A percentile compares a stretch with the other conserved stretches of the same genome.
Conservation (phyloP, 2,113 vertebrate species). For the Eulemur rufifrons region DNA sequence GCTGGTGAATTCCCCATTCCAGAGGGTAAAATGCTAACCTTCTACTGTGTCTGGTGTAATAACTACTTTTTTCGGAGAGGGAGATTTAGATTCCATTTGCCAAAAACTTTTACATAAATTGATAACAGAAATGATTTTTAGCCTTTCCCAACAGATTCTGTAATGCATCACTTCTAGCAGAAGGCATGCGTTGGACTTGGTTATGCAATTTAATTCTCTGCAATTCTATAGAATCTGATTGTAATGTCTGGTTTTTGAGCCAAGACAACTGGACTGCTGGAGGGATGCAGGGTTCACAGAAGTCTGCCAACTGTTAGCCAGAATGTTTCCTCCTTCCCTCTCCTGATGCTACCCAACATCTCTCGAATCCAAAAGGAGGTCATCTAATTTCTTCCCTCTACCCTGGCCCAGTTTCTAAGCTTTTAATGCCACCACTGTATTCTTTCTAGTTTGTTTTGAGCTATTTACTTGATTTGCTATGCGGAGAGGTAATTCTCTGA, state of each 20-base stretch:
- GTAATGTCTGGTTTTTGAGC: constrained; percentile 54
- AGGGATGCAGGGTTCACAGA: neutral
- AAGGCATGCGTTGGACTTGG: constrained; percentile 7
- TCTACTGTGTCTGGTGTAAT: neutral
- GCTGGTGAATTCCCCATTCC: constrained; percentile 2
- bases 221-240: constrained; percentile 35
- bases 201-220: constrained; percentile 41
- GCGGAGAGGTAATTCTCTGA: constrained; percentile 31
- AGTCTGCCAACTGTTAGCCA: neutral
- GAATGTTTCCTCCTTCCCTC: neutral
- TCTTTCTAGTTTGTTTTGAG: constrained; percentile 43
- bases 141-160: constrained; percentile 11
- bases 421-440: neutral
- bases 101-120: constrained; percentile 51
- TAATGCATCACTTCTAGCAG: constrained; percentile 32
- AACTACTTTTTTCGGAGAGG: neutral
- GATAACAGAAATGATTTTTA: constrained; percentile 58
- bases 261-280: neutral
- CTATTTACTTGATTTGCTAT: constrained; percentile 41
- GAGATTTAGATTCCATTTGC: constrained; percentile 32
- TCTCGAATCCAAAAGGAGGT: constrained; percentile 62
- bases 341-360: neutral
- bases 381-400: constrained; percentile 66
- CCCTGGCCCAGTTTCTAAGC: constrained; percentile 59
- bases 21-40: neutral